Evolutionary conservation across 2,797 vertebrate genomes (phyloP).

Genomic region (Danio choprae): DNA sequence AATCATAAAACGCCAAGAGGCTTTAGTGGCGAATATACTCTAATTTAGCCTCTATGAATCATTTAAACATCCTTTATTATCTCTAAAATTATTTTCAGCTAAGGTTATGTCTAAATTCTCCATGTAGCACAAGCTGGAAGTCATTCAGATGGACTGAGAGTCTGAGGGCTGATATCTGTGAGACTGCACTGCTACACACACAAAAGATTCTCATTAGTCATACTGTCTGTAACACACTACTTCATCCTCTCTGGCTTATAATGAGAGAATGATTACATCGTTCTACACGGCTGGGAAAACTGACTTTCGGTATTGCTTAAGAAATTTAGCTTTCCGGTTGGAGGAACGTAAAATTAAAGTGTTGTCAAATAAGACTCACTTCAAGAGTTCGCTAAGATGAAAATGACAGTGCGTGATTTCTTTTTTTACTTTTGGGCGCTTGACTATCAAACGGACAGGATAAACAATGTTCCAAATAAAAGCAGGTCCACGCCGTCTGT

Average conservation of each 20-base stretch:
- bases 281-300: constrained; percentile 73
- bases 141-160: constrained; percentile 21
- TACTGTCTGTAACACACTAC: constrained; percentile 67
- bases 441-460: neutral
- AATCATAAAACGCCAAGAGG: too few species aligned
- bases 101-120: constrained; percentile 17
- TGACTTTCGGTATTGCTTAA: constrained; percentile 71
- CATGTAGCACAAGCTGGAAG: neutral
- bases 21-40: neutral
- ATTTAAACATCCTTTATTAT: neutral
- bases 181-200: constrained; percentile 59
- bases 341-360: constrained; percentile 60
- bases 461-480: neutral
- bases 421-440: neutral
- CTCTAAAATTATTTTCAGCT: neutral
- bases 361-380: constrained; percentile 43
- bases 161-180: constrained; percentile 50
- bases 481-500: neutral
- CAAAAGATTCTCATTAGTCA: constrained; percentile 71
- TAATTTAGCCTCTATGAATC: neutral
- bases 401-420: constrained; percentile 26
- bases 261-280: constrained; percentile 74
- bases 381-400: constrained; percentile 14
- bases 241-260: constrained; percentile 67
- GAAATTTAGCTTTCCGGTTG: constrained; percentile 65